phyloP scores from a whole-genome alignment of 2,888 invertebrate species.

The Stenolophus ochropezus region DNA sequence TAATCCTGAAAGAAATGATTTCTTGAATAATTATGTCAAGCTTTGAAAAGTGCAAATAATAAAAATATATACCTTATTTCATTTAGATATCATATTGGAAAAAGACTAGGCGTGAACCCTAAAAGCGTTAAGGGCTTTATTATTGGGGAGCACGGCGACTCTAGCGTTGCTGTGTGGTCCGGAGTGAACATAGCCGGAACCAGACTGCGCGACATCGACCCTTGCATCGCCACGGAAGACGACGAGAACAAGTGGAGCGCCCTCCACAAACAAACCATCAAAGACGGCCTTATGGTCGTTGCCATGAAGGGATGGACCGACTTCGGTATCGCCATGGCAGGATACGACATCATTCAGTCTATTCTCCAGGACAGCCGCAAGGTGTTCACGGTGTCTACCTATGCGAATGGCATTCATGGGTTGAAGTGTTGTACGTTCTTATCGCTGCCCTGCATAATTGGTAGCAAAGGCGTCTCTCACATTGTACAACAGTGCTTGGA shows the following conservation, averaged over 20 bases:
- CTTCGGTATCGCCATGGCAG: constrained; percentile 89
- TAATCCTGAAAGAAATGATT: too few species aligned
- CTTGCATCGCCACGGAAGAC: constrained; percentile 75
- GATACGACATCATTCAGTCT: constrained; percentile 82
- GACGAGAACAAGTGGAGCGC: constrained; percentile 68
- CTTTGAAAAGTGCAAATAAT: too few species aligned
- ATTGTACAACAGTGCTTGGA: background rate
- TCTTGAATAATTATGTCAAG: too few species aligned
- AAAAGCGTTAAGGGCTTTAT: constrained; percentile 77
- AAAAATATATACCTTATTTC: background rate
- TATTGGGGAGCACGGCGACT: constrained; percentile 82
- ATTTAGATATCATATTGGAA: background rate
- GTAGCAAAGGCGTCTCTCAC: constrained; percentile 70
- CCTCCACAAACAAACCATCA: background rate
- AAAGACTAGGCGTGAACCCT: constrained; percentile 75
- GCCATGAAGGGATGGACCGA: constrained; percentile 84
- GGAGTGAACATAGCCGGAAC: constrained; percentile 79
- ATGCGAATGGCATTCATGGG: constrained; percentile 62
- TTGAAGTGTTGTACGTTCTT: constrained; percentile 77
- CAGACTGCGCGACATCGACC: constrained; percentile 75
- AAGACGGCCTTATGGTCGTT: background rate
- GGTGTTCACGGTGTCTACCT: constrained; percentile 74
- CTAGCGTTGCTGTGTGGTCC: constrained; percentile 80
- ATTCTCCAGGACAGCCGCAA: constrained; percentile 83
- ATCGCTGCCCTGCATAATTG: constrained; percentile 76